A percentile compares a stretch with the other conserved stretches of the same genome.
phyloP scores from a whole-genome alignment of 2,113 vertebrate genomes.

The Gymnocephalus cernua region DNA sequence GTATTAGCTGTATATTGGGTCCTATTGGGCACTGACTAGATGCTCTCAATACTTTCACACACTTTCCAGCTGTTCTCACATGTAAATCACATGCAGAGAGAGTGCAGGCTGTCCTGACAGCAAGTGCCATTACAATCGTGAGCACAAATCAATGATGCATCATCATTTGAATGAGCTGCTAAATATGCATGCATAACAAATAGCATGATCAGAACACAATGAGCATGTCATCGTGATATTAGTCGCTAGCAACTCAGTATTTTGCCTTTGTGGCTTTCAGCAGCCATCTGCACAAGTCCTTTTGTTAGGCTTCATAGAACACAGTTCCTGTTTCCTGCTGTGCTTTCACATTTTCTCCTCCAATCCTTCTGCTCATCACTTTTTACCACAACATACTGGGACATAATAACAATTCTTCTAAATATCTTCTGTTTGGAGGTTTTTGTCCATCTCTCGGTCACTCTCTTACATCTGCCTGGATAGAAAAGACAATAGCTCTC shows the following conservation, averaged over 20 bases:
- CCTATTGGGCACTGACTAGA: not conserved
- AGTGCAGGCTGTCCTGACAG: slow-evolving; percentile 51
- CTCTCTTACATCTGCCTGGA: not conserved
- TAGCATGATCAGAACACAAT: slow-evolving; percentile 64
- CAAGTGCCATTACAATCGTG: slow-evolving; percentile 33
- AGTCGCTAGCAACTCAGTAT: slow-evolving; percentile 36
- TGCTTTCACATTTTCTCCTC: slow-evolving; percentile 71
- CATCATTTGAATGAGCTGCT: slow-evolving; percentile 64
- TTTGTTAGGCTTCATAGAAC: slow-evolving; percentile 62
- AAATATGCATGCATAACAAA: slow-evolving; percentile 76
- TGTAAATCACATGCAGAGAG: slow-evolving; percentile 65
- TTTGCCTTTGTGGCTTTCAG: slow-evolving; percentile 63
- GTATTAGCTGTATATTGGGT: not conserved
- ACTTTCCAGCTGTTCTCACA: slow-evolving; percentile 68
- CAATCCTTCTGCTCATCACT: slow-evolving; percentile 70
- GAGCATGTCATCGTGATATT: slow-evolving; percentile 65
- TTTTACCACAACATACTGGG: slow-evolving; percentile 31
- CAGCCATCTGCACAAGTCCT: slow-evolving; percentile 70
- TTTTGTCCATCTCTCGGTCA: not conserved
- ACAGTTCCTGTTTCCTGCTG: slow-evolving; percentile 66
- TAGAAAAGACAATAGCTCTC: not conserved
- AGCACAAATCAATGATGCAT: slow-evolving; percentile 50
- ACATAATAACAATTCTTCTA: not conserved
- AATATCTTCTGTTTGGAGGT: slow-evolving; percentile 12
- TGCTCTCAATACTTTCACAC: slow-evolving; percentile 4